Percentiles rank a stretch among this genome's conserved stretches.
Conservation (phyloP, 2,797 vertebrate genomes). For the Phoxinus dragarum region DNA sequence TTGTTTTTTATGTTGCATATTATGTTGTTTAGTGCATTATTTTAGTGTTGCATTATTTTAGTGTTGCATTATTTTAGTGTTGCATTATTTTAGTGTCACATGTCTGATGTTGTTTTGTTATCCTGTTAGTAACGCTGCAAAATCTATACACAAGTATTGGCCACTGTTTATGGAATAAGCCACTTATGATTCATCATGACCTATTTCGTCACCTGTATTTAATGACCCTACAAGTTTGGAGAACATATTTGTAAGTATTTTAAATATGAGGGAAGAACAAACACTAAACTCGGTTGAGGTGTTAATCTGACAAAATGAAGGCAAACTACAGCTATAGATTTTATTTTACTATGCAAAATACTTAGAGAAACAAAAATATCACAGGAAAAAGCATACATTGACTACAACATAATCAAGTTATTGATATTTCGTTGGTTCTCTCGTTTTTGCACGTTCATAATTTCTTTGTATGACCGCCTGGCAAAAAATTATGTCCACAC, state of each 20-base stretch:
- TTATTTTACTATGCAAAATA: background rate
- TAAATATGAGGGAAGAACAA: background rate
- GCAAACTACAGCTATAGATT: background rate
- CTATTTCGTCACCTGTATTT: background rate
- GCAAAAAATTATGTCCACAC: background rate
- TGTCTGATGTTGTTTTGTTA: background rate
- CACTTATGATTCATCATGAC: too few relatives aligned
- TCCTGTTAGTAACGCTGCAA: too few relatives aligned
- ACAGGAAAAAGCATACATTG: too few relatives aligned
- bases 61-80: background rate
- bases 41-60: background rate
- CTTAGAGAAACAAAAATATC: background rate
- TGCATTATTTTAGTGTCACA: background rate
- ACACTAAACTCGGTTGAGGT: background rate
- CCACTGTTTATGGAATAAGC: too few relatives aligned
- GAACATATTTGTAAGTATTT: background rate
- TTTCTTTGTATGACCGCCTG: background rate
- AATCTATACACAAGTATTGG: too few relatives aligned
- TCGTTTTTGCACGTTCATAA: background rate
- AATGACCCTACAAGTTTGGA: background rate
- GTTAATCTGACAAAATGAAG: background rate
- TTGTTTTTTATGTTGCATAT: background rate
- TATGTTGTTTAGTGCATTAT: background rate
- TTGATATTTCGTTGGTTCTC: background rate
- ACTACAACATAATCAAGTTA: background rate